Base-by-base conservation (phyloP, 1,140 invertebrate genomes). In the Hermatobates lingyangjiaoensis region DNA sequence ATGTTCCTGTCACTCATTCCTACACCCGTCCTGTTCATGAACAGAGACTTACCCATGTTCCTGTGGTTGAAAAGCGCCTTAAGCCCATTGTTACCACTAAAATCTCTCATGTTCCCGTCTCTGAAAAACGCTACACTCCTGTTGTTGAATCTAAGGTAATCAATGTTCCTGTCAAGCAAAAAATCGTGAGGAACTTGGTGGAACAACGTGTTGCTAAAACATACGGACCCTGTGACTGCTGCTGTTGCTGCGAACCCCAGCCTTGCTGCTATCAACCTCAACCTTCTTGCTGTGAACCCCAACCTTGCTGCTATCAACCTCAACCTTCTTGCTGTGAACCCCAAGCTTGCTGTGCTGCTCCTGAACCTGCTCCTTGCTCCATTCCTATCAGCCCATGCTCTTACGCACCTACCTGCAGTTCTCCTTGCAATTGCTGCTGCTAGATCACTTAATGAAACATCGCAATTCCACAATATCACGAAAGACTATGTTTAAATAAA, bases 161-260 rank as follows among this genome's bases (percentile, higher is more conserved):
- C 52, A 23, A 46, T 12, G 52, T 53, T 3, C 52, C 52, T 20
- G 52, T 53, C 45, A 53, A 48, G 38, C 45, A 42, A 1, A 28
- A 44, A 20, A 24, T 48, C 15, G 27, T 53, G 12, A 48, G 38
- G 26, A 51, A 51, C 24, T 20, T 45, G 2, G 24, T 27, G 15
- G 50, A 51, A 27, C 50, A 51, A 27, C 34, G 40, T n/a, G 27
- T 51, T 7, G n/a, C 20, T 26, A 34, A 27, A 10, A 26, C 39
- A 15, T 38, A 51, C n/a, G 40, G 50, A 12, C 38, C 50, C 2
- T 51, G 50, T 27, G 12, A n/a, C 40, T 7, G 5, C 48, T 4
- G 26, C 18, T 15, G 10, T 10, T 34, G 14, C 34, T 23, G 20
- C 24, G 14, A 20, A 42, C 39, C 26, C 14, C 34, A n/a, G 18